Evolutionary conservation across 2,797 vertebrate species (phyloP), one percentile per base, ranked within the genome.

Genomic region (Periophthalmus magnuspinnatus): DNA sequence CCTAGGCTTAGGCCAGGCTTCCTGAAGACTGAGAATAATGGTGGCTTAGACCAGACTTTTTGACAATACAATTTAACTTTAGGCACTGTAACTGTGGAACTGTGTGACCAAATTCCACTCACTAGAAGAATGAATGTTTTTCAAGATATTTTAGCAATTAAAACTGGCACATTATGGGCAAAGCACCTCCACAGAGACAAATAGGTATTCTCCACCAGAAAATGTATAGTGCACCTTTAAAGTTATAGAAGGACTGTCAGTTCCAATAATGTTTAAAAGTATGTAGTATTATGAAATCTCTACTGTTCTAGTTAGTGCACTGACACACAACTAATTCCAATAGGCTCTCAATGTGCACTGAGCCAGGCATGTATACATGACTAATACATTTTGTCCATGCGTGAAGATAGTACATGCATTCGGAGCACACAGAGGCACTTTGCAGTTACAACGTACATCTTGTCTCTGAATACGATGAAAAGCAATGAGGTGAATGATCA

Each of bases 271-370:
- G 22, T 24, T 56, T 6, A 28, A 6, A 16, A 24, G 11, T 6
- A 28, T 13, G 13, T 13, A 19, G 58, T 36, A n/a, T 6, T 60
- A 60, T 24, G 22, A 36, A 2, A 36, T 55, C 55, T 72, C 61
- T 52, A 9, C 62, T 74, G 71, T 80, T 69, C 73, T 70, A 45
- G 52, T n/a, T 47, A 28, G 58, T 28, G 65, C 76, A 68, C 28
- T 57, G 45, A 72, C 61, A 70, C 72, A 79, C 78, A 86, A 78
- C 74, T 81, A 86, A 84, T 74, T 10, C 70, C 45, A 75, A 56
- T 66, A 52, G 22, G 33, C 54, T 66, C 66, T 75, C 47, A 75
- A 71, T 55, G 74, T 62, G 38, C 50, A 17, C 55, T 64, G 13
- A 74, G 0, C 33, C 71, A 60, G 41, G 48, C 65, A 0, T 73